Evolutionary conservation across 2,888 invertebrate genomes (phyloP), one percentile per base, ranked within the genome.

Genomic region (Drosophila atroscutellata): DNA sequence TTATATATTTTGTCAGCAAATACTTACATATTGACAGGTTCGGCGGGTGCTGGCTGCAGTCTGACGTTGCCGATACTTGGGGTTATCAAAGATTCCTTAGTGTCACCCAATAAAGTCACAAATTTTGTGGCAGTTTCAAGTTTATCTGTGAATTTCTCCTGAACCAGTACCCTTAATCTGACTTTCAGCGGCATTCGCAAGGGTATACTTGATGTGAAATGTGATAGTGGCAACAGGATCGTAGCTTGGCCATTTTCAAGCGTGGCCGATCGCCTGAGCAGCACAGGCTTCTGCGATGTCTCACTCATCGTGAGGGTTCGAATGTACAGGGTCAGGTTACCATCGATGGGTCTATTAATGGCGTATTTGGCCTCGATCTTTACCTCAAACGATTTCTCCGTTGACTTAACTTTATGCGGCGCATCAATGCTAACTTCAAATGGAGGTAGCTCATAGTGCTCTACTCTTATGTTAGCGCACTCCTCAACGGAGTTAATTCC

Each of bases 391-490:
- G 8, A 7, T 2, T 62, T 56, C 5, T 3, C 11, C 5, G 42
- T 42, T 24, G 1, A 1, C 42, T 42, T 1, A 0, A 67, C 26
- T 18, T 45, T 8, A 13, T 1, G 0, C 6, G 66, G 60, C 6
- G 47, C 36, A 4, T 11, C 11, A 1, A 76, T 2, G 4, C 1
- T 5, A 1, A 75, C 30, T 4, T n/a, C 11, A n/a, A 67, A 58
- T 1, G 5, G 0, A 1, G 47, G 9, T 1, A 59, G n/a, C 6
- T 13, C 28, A 47, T 65, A 47, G 2, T 45, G 24, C 15, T 52
- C 9, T 2, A 1, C 1, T 2, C 20, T 4, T 13, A 81, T 28
- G 8, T 52, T 6, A 6, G 24, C 26, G 26, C 80, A 81, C 30
- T 61, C 45, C 7, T 52, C 61, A 2, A 0, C 1, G 0, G 47